A percentile compares a stretch with the other conserved stretches of the same genome.
Evolutionary conservation across 2,113 vertebrate genomes (phyloP).

Genomic region (Pardalotus punctatus): DNA sequence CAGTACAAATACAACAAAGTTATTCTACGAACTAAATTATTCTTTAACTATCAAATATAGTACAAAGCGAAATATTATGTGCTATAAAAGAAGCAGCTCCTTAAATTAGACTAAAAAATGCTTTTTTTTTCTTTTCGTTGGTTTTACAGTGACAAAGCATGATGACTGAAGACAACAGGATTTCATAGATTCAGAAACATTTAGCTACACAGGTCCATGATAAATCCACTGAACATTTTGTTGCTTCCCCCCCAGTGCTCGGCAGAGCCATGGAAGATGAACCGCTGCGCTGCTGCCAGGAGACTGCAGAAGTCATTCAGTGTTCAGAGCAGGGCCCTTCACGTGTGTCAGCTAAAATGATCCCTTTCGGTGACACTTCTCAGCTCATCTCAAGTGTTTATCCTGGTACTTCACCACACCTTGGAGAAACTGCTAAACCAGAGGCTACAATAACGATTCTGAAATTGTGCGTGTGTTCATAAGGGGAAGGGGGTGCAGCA

Average conservation of each 20-base stretch:
- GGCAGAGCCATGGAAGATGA: conserved; percentile 36
- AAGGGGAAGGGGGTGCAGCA: conserved; percentile 66
- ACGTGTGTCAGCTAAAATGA: conserved; percentile 22
- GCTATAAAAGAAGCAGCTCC: conserved; percentile 84
- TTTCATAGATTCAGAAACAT: conserved; percentile 63
- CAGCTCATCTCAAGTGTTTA: conserved; percentile 9
- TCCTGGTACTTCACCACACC: conserved; percentile 60
- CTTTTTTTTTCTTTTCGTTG: conserved; percentile 30
- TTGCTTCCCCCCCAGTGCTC: background rate
- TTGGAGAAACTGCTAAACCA: conserved; percentile 57
- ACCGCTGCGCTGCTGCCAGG: background rate
- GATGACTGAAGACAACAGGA: conserved; percentile 69
- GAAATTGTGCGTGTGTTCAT: conserved; percentile 67
- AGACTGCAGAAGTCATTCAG: conserved; percentile 48
- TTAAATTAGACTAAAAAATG: conserved; percentile 80
- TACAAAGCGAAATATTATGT: conserved; percentile 81
- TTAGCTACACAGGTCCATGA: conserved; percentile 71
- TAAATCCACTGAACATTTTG: conserved; percentile 48
- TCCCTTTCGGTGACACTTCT: background rate
- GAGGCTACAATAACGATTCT: conserved; percentile 61
- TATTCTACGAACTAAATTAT: conserved; percentile 78
- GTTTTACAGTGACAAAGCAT: conserved; percentile 76
- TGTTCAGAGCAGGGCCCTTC: background rate
- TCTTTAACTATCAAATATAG: conserved; percentile 80
- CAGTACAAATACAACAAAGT: conserved; percentile 79